Evolutionary conservation across 23 tunicate genomes (phyloP).

Genomic region (Halocynthia roretzi): DNA sequence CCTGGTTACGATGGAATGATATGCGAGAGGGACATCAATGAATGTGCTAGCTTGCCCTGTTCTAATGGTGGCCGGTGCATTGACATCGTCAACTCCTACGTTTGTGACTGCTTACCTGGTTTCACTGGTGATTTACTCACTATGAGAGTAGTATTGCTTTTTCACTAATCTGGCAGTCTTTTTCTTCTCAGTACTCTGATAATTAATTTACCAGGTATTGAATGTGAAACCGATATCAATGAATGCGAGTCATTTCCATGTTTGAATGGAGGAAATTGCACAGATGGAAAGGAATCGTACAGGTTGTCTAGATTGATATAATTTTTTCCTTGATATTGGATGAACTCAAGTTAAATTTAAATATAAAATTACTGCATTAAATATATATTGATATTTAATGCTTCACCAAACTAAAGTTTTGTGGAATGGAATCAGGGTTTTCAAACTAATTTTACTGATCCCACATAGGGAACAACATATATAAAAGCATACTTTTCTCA

Average conservation of each 20-base stretch:
- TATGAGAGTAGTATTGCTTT: not conserved
- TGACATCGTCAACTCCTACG: constrained; percentile 7
- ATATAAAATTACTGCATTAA: too few relatives aligned
- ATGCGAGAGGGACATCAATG: constrained; percentile 13
- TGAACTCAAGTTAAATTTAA: too few relatives aligned
- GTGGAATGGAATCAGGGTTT: too few relatives aligned
- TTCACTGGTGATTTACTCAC: constrained; percentile 11
- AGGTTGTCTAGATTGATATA: constrained; percentile 1
- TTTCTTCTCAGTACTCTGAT: too few relatives aligned
- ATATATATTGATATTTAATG: too few relatives aligned
- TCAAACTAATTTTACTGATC: too few relatives aligned
- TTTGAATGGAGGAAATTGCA: constrained; percentile 7
- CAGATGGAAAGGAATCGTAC: constrained; percentile 4
- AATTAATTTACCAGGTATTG: not conserved
- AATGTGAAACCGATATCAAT: constrained; percentile 8
- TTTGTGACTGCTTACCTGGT: constrained; percentile 19
- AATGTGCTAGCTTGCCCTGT: constrained; percentile 21
- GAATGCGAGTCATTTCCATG: constrained; percentile 20
- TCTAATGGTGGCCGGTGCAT: constrained; percentile 18
- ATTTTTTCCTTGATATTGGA: too few relatives aligned
- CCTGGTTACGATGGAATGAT: constrained; percentile 2
- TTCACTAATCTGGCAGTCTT: not conserved
- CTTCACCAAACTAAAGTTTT: too few relatives aligned
- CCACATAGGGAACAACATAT: too few relatives aligned
- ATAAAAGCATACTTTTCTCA: too few relatives aligned